Base-by-base conservation (phyloP, 1,140 invertebrate genomes). In the Ceratina calcarata region DNA sequence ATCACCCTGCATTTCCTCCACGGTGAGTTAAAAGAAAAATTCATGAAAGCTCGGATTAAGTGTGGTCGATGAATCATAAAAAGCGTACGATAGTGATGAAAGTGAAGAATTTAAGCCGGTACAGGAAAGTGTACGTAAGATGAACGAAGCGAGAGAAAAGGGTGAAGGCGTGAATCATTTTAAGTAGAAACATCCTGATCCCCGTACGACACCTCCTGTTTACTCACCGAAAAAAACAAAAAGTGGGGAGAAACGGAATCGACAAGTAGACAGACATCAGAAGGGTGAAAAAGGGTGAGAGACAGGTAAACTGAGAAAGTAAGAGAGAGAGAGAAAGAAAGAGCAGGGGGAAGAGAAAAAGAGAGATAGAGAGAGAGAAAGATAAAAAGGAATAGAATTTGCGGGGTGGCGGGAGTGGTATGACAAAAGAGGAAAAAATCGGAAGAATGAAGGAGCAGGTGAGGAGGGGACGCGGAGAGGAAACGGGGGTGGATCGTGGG, bases 21-120 rank as follows among this genome's bases (percentile, higher is more conserved):
- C 27, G 73, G 73, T 80, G 65, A 80, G 73, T 80, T 66, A 16
- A 67, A 22, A 15, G 45, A 22, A 53, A 61, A 16, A 62, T 53
- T 20, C 22, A 51, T 16, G 15, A 24, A 24, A 61, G 27, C 32
- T 62, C 27, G 24, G 24, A 7, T 58, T 2, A 0, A 15, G 13
- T 58, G 51, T 37, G 32, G 6, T 16, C 24, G n/a, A 27, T 22
- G 6, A 8, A 49, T 64, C 10, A 49, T 4, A 32, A 64, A 10
- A 45, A 27, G 10, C 6, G 18, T 27, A 13, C n/a, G 24, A 32
- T 51, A 65, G 71, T 75, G 72, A 71, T 10, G 13, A 15, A 37
- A 77, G 75, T 51, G 24, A 69, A 22, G 15, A 37, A 57, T 18
- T 8, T 32, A 69, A 61, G 37, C 37, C 37, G 37, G 37, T 10